Conservation (phyloP, 1,140 invertebrate species). For the Pteromalus puparum region DNA sequence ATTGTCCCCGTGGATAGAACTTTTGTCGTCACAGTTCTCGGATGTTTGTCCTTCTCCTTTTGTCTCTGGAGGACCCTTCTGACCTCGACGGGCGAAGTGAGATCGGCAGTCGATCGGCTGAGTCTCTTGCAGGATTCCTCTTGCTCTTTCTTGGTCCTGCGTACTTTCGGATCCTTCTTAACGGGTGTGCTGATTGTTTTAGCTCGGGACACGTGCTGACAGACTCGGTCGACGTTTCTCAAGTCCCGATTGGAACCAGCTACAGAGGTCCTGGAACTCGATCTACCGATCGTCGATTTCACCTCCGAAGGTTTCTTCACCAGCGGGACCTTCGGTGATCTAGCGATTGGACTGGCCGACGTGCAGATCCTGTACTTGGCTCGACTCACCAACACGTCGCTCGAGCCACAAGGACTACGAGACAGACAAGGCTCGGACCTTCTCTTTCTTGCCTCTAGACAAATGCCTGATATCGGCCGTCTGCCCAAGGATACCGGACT, state of each 20-base stretch:
- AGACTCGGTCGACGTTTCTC: constrained; percentile 34
- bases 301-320: constrained; percentile 52
- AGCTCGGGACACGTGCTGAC: constrained; percentile 16
- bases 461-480: constrained; percentile 23
- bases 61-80: constrained; percentile 76
- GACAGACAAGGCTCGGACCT: constrained; percentile 59
- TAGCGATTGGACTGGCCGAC: constrained; percentile 55
- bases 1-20: constrained; percentile 62
- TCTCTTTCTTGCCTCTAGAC: constrained; percentile 55
- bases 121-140: constrained; percentile 66
- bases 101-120: constrained; percentile 72
- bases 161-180: constrained; percentile 58
- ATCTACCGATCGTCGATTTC: constrained; percentile 46
- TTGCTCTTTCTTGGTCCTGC: constrained; percentile 62
- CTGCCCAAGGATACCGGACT: constrained; percentile 53
- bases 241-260: constrained; percentile 22
- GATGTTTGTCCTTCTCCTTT: constrained; percentile 57
- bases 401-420: constrained; percentile 34
- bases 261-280: constrained; percentile 42
- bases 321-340: constrained; percentile 44
- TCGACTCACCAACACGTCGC: constrained; percentile 1
- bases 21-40: constrained; percentile 52
- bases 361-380: constrained; percentile 47
- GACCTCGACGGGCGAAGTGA: constrained; percentile 78
- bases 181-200: constrained; percentile 31